phyloP scores from a whole-genome alignment of 2,888 invertebrate species.

The Drosophila nr. perissopoda region DNA sequence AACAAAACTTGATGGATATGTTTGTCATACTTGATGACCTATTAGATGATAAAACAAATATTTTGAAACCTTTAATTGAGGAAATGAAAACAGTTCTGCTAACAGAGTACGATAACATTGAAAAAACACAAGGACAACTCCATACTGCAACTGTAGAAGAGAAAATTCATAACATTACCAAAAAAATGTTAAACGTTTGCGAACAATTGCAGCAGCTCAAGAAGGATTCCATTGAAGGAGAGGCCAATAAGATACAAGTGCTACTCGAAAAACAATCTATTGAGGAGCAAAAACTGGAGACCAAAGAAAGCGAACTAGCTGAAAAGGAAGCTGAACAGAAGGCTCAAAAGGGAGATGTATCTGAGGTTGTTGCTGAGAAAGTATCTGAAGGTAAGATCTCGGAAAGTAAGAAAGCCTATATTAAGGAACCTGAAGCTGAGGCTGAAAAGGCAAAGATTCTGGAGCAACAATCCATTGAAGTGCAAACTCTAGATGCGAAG shows the following conservation, averaged over 20 bases:
- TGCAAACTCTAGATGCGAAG: not conserved
- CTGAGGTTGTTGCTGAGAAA: conserved; percentile 10
- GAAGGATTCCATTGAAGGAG: not conserved
- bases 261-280: not conserved
- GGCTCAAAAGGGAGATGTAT: not conserved
- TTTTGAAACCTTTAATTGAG: conserved; percentile 50
- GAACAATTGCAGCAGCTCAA: conserved; percentile 42
- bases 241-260: not conserved
- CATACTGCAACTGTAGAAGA: conserved; percentile 35
- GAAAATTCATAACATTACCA: conserved; percentile 52
- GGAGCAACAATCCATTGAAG: not conserved
- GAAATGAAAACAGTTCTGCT: conserved; percentile 54
- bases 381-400: not conserved
- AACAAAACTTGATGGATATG: conserved; percentile 79
- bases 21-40: conserved; percentile 79
- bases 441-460: not conserved
- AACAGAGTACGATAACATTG: conserved; percentile 65
- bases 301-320: not conserved
- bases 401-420: not conserved
- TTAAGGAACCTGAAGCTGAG: not conserved
- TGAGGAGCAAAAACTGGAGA: not conserved
- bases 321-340: conserved; percentile 4
- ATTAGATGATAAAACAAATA: conserved; percentile 44
- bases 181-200: conserved; percentile 46
- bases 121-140: conserved; percentile 44